Evolutionary conservation across 2,113 vertebrate genomes (phyloP), one percentile per base, ranked within the genome.

Genomic region (Struthio camelus): DNA sequence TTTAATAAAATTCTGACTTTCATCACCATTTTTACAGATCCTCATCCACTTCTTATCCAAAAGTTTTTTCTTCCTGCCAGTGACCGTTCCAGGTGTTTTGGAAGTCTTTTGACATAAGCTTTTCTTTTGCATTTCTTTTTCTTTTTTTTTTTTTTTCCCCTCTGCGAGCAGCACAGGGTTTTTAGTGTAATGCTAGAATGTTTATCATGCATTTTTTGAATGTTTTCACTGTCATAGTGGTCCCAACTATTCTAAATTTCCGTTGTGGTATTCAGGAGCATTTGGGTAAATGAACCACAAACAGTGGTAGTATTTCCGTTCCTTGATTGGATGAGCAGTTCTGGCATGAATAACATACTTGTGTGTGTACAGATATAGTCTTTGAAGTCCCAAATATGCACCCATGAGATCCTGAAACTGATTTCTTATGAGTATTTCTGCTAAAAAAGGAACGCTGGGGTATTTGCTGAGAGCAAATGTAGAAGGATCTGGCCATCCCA

Each of bases 241-340:
- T 91, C 94, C 51, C 82, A 97, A 36, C 64, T 96, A 96, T 97
- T 97, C 93, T 88, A n/a, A 97, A 96, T 96, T 96, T 97, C 94
- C 87, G 42, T 67, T 90, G 79, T 0, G 59, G 85, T 28, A 51
- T 80, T 93, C 2, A 2, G 80, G 95, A 96, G 76, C 85, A 0
- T 93, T 94, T 95, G 93, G 79, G 48, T 94, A 94, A 97, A 96
- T 86, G 96, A 91, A 88, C 96, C 96, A 85, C 93, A 95, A 95
- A 42, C 92, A 96, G 88, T 59, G 85, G 85, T 42, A 96, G 93
- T 83, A 94, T 97, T 97, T 97, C 96, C 88, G 54, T 80, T 96
- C 83, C 90, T 95, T 96, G 96, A 93, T 93, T 97, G 92, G 92
- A 95, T 96, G 85, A 95, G 85, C 92, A 87, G 80, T 10, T 93